Evolutionary conservation across 2,888 invertebrate species (phyloP).

Genomic region (Hirtodrosophila trivittata): DNA sequence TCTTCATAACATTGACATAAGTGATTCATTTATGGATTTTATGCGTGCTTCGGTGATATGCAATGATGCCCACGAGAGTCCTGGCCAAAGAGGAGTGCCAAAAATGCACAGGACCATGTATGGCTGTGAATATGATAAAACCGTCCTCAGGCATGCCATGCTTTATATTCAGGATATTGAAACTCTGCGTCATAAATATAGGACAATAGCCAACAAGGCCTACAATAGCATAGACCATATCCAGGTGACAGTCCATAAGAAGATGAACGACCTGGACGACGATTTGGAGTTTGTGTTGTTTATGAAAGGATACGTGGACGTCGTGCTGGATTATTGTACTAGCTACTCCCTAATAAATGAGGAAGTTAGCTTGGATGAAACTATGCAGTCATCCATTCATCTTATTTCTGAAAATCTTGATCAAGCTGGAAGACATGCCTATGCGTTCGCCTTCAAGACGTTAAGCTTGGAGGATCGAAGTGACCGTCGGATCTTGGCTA

Average conservation of each 20-base stretch:
- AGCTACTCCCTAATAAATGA: slow-evolving; percentile 11
- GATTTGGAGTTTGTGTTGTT: slow-evolving; percentile 29
- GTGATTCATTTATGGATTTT: slow-evolving; percentile 16
- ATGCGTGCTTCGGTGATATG: slow-evolving; percentile 47
- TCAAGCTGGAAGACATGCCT: slow-evolving; percentile 40
- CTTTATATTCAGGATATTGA: slow-evolving; percentile 19
- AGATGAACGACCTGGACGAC: background rate
- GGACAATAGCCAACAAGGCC: slow-evolving; percentile 30
- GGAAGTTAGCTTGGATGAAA: slow-evolving; percentile 10
- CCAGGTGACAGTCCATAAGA: slow-evolving; percentile 50
- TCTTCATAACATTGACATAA: background rate
- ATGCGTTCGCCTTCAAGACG: slow-evolving; percentile 45
- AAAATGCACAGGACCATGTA: slow-evolving; percentile 23
- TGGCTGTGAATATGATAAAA: slow-evolving; percentile 41
- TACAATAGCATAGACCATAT: slow-evolving; percentile 20
- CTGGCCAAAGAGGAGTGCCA: slow-evolving; percentile 48
- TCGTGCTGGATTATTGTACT: slow-evolving; percentile 31
- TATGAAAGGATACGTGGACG: slow-evolving; percentile 35
- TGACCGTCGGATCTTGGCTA: too few species aligned
- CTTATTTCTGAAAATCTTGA: background rate
- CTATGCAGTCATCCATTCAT: background rate
- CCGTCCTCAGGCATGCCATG: slow-evolving; percentile 36
- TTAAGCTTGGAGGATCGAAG: slow-evolving; percentile 23
- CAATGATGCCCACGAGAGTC: slow-evolving; percentile 40
- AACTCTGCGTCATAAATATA: slow-evolving; percentile 30